Conservation (phyloP, 1,140 invertebrate genomes). For the Mactra quadrangularis region DNA sequence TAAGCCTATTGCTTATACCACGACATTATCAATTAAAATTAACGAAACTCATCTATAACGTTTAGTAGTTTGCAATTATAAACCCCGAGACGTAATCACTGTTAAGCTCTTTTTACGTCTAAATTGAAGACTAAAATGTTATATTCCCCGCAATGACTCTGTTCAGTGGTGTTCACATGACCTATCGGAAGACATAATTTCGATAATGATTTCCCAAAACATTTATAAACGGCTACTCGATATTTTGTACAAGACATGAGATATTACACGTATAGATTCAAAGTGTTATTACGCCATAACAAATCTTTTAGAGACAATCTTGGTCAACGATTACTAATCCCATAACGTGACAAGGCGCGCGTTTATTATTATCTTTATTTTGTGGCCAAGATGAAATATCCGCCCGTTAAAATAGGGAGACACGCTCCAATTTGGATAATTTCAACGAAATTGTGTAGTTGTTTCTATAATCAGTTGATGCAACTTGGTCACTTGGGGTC, state of each 20-base stretch:
- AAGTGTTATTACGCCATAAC: background rate
- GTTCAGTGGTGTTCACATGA: too few relatives aligned
- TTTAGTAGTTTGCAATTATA: too few relatives aligned
- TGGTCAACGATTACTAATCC: slow-evolving; percentile 36
- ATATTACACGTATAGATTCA: too few relatives aligned
- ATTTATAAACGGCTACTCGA: slow-evolving; percentile 26
- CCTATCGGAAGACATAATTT: background rate
- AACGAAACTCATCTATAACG: too few relatives aligned
- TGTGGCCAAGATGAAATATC: slow-evolving; percentile 56
- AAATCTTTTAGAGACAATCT: slow-evolving; percentile 55
- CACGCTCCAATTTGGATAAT: slow-evolving; percentile 52
- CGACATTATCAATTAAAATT: too few relatives aligned
- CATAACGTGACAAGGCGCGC: slow-evolving; percentile 15
- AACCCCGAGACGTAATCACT: too few relatives aligned
- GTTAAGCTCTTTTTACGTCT: too few relatives aligned
- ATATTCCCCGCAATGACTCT: background rate
- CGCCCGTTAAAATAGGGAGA: slow-evolving; percentile 53
- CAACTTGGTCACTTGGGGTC: slow-evolving; percentile 44
- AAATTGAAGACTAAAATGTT: too few relatives aligned
- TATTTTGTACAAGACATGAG: background rate
- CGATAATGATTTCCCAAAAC: slow-evolving; percentile 49
- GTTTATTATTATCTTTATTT: slow-evolving; percentile 23
- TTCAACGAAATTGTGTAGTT: slow-evolving; percentile 42
- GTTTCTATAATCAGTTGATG: slow-evolving; percentile 53
- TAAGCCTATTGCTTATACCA: too few relatives aligned